Percentiles rank a stretch among this genome's conserved stretches.
These are phyloP conservation scores for Trinectes maculatus DNA, from an alignment of 2,113 vertebrate species.

Conservation along the genomic window DNA sequence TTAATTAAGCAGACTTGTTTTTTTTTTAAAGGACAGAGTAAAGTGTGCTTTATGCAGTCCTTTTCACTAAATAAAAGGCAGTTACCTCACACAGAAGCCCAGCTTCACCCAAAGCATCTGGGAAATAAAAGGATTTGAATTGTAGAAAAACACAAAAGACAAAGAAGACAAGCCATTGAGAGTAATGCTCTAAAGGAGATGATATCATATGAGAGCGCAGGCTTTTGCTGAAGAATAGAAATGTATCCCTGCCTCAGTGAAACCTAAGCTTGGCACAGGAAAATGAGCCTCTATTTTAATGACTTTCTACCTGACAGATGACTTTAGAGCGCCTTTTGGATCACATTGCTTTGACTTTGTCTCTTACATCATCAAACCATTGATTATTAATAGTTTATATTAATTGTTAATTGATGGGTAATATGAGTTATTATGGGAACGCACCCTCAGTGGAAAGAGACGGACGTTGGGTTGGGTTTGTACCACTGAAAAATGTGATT, in stretches of 20 bases:
- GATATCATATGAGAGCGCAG: slow-evolving; percentile 75
- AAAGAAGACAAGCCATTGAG: slow-evolving; percentile 59
- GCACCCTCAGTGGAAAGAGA: background rate
- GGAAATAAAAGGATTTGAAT: slow-evolving; percentile 63
- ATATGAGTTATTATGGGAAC: slow-evolving; percentile 46
- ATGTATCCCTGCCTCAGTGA: slow-evolving; percentile 75
- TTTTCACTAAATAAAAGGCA: slow-evolving; percentile 74
- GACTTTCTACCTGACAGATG: slow-evolving; percentile 86
- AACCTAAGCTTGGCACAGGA: slow-evolving; percentile 77
- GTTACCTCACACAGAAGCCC: slow-evolving; percentile 67
- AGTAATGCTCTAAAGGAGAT: slow-evolving; percentile 66
- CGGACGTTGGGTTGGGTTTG: background rate
- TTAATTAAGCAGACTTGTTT: slow-evolving; percentile 81
- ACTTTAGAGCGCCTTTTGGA: slow-evolving; percentile 83
- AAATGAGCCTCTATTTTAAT: slow-evolving; percentile 82
- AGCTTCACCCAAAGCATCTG: slow-evolving; percentile 70
- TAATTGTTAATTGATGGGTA: slow-evolving; percentile 74
- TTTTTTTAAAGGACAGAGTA: slow-evolving; percentile 76
- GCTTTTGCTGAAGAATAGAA: slow-evolving; percentile 80
- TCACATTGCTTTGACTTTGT: slow-evolving; percentile 83
- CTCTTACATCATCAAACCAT: slow-evolving; percentile 83
- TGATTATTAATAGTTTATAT: slow-evolving; percentile 83
- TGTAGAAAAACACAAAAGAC: slow-evolving; percentile 58
- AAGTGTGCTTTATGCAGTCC: slow-evolving; percentile 77
- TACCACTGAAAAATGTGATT: slow-evolving; percentile 11